Conservation (phyloP, 2,888 invertebrate species). For the Netelia virgata region DNA sequence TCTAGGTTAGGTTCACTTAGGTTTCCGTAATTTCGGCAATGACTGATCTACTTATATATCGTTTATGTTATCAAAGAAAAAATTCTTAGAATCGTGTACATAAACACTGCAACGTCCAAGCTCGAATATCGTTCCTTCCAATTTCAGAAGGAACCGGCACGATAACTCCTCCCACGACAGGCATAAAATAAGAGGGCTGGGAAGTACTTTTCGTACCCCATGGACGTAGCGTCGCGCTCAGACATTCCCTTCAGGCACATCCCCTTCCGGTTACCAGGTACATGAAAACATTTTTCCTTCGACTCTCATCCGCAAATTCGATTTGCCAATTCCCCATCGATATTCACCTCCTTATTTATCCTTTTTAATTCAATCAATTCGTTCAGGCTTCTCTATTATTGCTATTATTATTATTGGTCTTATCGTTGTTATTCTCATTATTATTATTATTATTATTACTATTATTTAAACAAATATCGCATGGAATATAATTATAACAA, state of each 20-base stretch:
- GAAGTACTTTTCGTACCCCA: slow-evolving; percentile 85
- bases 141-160: slow-evolving; percentile 90
- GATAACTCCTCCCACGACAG: slow-evolving; percentile 87
- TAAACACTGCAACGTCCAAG: slow-evolving; percentile 17
- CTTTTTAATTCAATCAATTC: slow-evolving; percentile 11
- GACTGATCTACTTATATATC: no score
- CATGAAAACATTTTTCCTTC: slow-evolving; percentile 34
- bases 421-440: slow-evolving; percentile 1
- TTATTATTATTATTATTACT: slow-evolving; percentile 37
- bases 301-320: slow-evolving; percentile 26
- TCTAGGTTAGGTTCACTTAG: no score
- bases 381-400: background rate
- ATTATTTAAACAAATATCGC: slow-evolving; percentile 39
- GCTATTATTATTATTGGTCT: slow-evolving; percentile 34
- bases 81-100: background rate
- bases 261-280: slow-evolving; percentile 92
- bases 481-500: slow-evolving; percentile 35
- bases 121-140: slow-evolving; percentile 48
- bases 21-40: no score
- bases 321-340: slow-evolving; percentile 31
- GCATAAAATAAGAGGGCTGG: slow-evolving; percentile 85
- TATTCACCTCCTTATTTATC: slow-evolving; percentile 2
- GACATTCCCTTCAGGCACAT: slow-evolving; percentile 91
- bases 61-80: background rate
- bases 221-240: slow-evolving; percentile 85